Evolutionary conservation across 2,888 invertebrate genomes (phyloP).

Genomic region (Aphodius granarius): DNA sequence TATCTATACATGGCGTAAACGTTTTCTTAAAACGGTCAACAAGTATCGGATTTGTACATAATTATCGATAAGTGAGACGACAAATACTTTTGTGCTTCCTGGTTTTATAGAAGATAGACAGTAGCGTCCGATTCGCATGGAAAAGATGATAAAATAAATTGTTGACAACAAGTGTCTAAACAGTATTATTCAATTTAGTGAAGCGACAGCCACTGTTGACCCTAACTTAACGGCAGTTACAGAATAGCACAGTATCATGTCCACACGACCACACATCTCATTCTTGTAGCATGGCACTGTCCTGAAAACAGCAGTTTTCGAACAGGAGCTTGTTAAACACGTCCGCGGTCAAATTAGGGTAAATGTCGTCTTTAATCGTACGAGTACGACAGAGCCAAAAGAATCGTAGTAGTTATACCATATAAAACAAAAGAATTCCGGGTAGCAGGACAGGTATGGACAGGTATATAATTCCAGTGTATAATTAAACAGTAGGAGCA

Average conservation of each 20-base stretch:
- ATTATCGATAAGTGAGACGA: not conserved
- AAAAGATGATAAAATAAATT: no score
- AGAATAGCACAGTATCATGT: no score
- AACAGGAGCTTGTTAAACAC: not conserved
- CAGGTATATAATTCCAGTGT: constrained; percentile 15
- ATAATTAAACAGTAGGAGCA: constrained; percentile 37
- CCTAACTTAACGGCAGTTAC: not conserved
- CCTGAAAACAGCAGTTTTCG: not conserved
- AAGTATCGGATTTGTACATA: constrained; percentile 1
- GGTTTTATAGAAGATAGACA: not conserved
- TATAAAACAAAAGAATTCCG: constrained; percentile 5
- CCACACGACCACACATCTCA: no score
- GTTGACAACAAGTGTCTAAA: no score
- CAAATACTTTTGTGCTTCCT: not conserved
- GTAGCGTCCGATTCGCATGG: not conserved
- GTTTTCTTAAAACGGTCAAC: not conserved
- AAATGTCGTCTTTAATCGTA: not conserved
- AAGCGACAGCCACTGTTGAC: no score
- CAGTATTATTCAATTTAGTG: no score
- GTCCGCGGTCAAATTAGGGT: not conserved
- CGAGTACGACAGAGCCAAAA: not conserved
- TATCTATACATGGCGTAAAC: constrained; percentile 4
- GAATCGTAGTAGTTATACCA: not conserved
- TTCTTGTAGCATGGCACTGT: not conserved
- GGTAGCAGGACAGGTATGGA: not conserved